phyloP scores from a whole-genome alignment of 2,113 vertebrate genomes.

The Noturus placidus region DNA sequence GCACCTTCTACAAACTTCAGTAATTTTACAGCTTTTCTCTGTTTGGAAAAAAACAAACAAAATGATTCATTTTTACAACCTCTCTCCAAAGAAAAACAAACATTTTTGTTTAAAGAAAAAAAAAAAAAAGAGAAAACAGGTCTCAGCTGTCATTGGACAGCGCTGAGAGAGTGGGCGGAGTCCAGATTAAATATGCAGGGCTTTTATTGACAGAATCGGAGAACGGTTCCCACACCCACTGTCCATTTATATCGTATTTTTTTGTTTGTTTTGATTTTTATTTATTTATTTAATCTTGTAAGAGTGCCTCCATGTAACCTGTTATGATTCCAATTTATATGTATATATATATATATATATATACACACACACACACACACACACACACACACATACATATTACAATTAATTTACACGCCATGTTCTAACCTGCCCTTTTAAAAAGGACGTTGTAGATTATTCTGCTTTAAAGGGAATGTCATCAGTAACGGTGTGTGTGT shows the following conservation, averaged over 20 bases:
- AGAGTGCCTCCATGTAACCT: conserved; percentile 35
- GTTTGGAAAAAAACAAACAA: conserved; percentile 60
- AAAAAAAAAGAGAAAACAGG: conserved; percentile 40
- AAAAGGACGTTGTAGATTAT: conserved; percentile 60
- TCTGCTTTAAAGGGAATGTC: conserved; percentile 76
- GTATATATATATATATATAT: neutral
- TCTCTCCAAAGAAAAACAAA: conserved; percentile 63
- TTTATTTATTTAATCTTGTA: conserved; percentile 10
- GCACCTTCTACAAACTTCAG: conserved; percentile 71
- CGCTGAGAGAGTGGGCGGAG: conserved; percentile 61
- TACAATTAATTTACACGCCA: conserved; percentile 29
- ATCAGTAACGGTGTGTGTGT: conserved; percentile 54
- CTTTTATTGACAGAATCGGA: conserved; percentile 69
- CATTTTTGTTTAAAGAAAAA: conserved; percentile 51
- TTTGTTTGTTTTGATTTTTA: neutral
- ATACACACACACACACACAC: too few species aligned
- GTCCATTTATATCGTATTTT: conserved; percentile 49
- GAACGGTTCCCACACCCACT: conserved; percentile 28
- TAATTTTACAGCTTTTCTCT: conserved; percentile 64
- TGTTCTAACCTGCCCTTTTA: neutral
- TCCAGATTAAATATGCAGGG: conserved; percentile 71
- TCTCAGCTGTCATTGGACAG: conserved; percentile 49
- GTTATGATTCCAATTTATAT: neutral
- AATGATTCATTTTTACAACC: conserved; percentile 66
- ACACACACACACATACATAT: neutral